Percentiles rank a stretch among this genome's conserved stretches.
Evolutionary conservation across 1,140 invertebrate genomes (phyloP).

Genomic region (Calephelis nemesis): DNA sequence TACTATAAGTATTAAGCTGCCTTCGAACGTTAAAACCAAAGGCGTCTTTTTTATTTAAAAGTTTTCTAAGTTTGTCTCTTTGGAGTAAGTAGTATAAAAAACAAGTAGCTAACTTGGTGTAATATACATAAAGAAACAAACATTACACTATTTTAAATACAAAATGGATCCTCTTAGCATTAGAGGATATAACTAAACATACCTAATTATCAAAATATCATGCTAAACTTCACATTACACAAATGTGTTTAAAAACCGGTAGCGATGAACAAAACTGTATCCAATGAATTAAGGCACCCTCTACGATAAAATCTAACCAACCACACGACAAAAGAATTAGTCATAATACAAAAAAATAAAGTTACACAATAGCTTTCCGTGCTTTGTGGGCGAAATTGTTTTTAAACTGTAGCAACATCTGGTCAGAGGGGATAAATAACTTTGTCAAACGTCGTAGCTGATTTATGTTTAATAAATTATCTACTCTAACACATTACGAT

Average conservation of each 20-base stretch:
- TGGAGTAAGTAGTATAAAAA: no score
- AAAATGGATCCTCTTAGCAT: background rate
- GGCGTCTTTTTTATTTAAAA: no score
- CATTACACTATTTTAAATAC: background rate
- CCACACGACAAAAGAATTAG: slow-evolving; percentile 75
- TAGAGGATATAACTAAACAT: slow-evolving; percentile 32
- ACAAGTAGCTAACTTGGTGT: no score
- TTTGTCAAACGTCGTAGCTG: slow-evolving; percentile 15
- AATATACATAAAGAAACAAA: no score
- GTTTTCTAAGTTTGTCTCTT: no score
- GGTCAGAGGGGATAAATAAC: slow-evolving; percentile 52
- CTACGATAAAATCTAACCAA: slow-evolving; percentile 72
- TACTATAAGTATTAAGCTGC: no score
- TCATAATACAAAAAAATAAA: slow-evolving; percentile 73
- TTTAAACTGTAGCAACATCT: slow-evolving; percentile 76
- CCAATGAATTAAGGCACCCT: slow-evolving; percentile 66
- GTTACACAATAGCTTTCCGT: slow-evolving; percentile 67
- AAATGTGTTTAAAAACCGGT: slow-evolving; percentile 61
- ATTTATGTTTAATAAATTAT: slow-evolving; percentile 19
- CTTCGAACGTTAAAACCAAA: no score
- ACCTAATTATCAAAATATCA: slow-evolving; percentile 34
- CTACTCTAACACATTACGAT: background rate
- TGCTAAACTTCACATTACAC: slow-evolving; percentile 30
- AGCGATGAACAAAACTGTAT: slow-evolving; percentile 61
- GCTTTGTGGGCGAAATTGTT: slow-evolving; percentile 74